Evolutionary conservation across 2,797 vertebrate genomes (phyloP), one percentile per base, ranked within the genome.

Genomic region (Monodelphis domestica): DNA sequence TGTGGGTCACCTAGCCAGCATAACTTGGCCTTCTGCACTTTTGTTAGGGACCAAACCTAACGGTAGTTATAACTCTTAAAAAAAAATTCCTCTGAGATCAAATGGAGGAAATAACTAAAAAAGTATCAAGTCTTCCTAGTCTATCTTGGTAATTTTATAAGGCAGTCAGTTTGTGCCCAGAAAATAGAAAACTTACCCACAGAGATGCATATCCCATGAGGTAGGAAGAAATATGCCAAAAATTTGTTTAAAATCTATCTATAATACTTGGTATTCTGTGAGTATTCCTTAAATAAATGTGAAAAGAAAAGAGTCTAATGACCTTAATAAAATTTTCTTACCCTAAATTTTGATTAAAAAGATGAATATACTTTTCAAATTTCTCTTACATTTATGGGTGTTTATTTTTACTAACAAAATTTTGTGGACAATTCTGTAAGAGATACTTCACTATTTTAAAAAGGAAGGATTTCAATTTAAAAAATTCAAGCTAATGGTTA

Each of bases 261-360:
- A 14, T 84, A 87, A 91, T 53, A 87, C 26, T 50, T 93, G 70
- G 89, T 89, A 59, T 38, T 89, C 4, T 24, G 28, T 59, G 91
- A 91, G 17, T 24, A 15, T 88, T 93, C 92, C 92, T 51, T 91
- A 90, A 95, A 92, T 92, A 51, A 84, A 90, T 28, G 28, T 87
- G 84, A 95, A 92, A 93, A 96, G 92, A 78, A 38, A 93, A 52
- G 51, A 87, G 28, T 92, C 63, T 93, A 57, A 92, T 92, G 87
- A 87, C 26, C 88, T 93, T 94, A 94, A 53, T 93, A 94, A 95
- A 29, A 54, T 33, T 90, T 52, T 84, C 93, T 95, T 94, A 84
- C 93, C 94, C 17, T 91, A 89, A 91, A 57, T 12, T 87, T 78
- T 38, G 38, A 30, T 53, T n/a, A n/a, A n/a, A 53, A 93, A 84